Evolutionary conservation across 2,888 invertebrate species (phyloP), one percentile per base, ranked within the genome.

Genomic region (Laspeyria flexula): DNA sequence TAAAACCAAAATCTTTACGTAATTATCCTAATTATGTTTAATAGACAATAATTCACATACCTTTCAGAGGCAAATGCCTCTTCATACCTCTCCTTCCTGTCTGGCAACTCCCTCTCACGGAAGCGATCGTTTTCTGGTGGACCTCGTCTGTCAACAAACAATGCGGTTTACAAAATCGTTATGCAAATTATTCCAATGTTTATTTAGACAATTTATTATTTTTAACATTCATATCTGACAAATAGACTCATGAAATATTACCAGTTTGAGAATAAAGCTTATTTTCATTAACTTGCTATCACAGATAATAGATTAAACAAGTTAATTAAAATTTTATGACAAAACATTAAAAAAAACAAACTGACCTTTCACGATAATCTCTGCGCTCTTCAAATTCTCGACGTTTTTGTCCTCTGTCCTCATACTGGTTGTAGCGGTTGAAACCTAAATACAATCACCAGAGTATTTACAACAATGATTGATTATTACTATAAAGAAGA

Each of bases 1-100:
- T 27, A 35, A 23, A n/a, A 13, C 12, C 34, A 21, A 16, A 30
- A 41, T 16, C 25, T 12, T 12, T 18, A 27, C 21, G n/a, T 30
- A 30, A 33, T 3, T 9, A 43, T 21, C 9, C 50, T 60, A 62
- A 37, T 45, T 15, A 55, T 34, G 7, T 11, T 11, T 29, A 38
- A 33, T 18, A 52, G 34, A 42, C 25, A 34, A 18, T 16, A 11
- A 38, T 57, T 13, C 29, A 76, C 73, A 53, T 81, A 90, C 90
- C 88, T 85, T 46, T 89, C 88, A n/a, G 78, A 49, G 16, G 81
- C 62, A 52, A 73, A 83, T 46, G 62, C 70, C 10, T 90, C 87
- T 65, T 88, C 88, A 18, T 74, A 89, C 47, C 81, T 85, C 55
- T 90, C 89, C 72, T 83, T 85, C 77, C 82, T 84, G 34, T 86